Evolutionary conservation across 2,113 vertebrate genomes (phyloP).

Genomic region (Seriola dumerili): DNA sequence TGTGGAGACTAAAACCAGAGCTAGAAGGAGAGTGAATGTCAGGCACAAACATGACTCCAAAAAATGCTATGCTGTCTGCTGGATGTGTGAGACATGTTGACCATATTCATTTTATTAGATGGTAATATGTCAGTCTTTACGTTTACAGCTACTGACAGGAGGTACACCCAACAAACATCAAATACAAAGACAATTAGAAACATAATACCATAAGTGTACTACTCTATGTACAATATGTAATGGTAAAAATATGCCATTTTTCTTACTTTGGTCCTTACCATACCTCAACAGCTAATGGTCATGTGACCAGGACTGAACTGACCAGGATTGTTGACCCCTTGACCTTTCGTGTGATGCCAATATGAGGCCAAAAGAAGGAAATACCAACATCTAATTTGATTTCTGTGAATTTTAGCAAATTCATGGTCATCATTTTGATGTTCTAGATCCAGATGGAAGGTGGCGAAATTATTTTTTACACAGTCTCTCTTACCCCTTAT

Average conservation of each 20-base stretch:
- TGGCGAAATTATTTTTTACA: neutral
- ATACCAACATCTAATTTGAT: neutral
- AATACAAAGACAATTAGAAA: neutral
- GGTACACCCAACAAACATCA: neutral
- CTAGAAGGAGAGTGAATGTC: neutral
- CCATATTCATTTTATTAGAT: too few species aligned
- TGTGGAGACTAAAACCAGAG: neutral
- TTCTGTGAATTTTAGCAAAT: neutral
- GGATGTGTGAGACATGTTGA: neutral
- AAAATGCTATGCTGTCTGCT: too few species aligned
- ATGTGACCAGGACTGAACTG: neutral
- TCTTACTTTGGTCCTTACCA: neutral
- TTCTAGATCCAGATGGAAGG: too few species aligned
- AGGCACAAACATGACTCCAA: neutral
- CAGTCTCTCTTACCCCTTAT: neutral
- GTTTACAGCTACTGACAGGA: neutral
- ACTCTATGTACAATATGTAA: too few species aligned
- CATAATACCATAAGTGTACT: too few species aligned
- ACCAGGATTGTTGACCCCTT: too few species aligned
- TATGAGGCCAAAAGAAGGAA: neutral
- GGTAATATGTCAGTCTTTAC: neutral
- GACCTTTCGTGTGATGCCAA: neutral
- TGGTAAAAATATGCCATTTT: too few species aligned
- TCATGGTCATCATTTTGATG: neutral
- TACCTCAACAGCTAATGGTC: neutral